Evolutionary conservation across 2,113 vertebrate species (phyloP).

Genomic region (Thalassoma bifasciatum): DNA sequence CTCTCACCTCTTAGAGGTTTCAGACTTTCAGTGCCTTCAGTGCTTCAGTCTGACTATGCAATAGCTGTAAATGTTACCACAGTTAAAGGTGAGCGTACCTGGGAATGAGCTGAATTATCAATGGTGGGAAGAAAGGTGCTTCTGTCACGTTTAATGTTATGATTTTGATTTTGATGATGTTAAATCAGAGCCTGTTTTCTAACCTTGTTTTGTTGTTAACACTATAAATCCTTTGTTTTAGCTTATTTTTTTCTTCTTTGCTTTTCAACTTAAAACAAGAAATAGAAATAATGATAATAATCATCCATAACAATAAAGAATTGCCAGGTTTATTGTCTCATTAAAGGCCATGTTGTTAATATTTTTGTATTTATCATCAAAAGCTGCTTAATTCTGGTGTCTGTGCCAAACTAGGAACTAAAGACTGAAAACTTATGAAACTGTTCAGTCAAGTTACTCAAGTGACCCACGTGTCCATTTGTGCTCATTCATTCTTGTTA

Average conservation of each 20-base stretch:
- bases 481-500: conserved; percentile 9
- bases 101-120: conserved; percentile 10
- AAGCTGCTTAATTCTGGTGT: conserved; percentile 16
- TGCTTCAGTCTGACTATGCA: conserved; percentile 13
- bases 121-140: background rate
- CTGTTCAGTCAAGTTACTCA: background rate
- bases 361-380: conserved; percentile 33
- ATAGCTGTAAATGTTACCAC: conserved; percentile 5
- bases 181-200: conserved; percentile 1
- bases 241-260: background rate
- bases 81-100: background rate
- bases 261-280: conserved; percentile 1
- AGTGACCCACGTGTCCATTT: background rate
- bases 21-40: conserved; percentile 19
- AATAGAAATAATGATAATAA: conserved; percentile 11
- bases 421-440: conserved; percentile 41
- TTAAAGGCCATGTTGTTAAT: conserved; percentile 17
- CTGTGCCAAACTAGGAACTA: conserved; percentile 42
- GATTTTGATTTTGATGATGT: conserved; percentile 2
- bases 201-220: conserved; percentile 1
- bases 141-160: background rate
- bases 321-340: background rate
- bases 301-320: background rate
- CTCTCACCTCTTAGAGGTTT: conserved; percentile 20
- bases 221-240: too few relatives aligned